These are phyloP conservation scores for Aurelia sp. DNA, from an alignment of 30 jellyfish, hydroid and myxozoan genomes.

Conservation along the genomic window DNA sequence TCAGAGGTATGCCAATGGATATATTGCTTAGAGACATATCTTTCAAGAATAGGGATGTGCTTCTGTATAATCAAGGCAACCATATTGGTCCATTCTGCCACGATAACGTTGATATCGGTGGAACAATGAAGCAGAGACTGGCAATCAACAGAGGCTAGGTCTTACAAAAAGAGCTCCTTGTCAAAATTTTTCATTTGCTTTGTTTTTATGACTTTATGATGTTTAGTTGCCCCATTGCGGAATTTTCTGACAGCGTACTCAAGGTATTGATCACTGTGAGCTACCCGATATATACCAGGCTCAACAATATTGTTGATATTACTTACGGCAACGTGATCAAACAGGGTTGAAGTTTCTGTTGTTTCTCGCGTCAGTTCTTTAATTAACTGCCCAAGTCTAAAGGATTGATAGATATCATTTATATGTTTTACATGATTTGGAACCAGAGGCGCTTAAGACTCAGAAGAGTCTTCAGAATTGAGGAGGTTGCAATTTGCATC, in stretches of 20 bases:
- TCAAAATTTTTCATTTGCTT: conserved; percentile 1
- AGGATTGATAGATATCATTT: background rate
- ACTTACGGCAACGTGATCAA: too few relatives aligned
- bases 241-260: conserved; percentile 12
- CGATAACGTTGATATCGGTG: background rate
- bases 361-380: conserved; percentile 3
- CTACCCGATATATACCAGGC: background rate
- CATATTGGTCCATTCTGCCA: background rate
- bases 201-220: background rate
- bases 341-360: background rate
- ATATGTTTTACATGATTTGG: conserved; percentile 3
- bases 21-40: too few relatives aligned
- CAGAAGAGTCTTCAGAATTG: background rate
- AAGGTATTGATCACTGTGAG: conserved; percentile 4
- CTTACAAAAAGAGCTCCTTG: background rate
- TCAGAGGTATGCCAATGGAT: background rate
- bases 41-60: too few relatives aligned
- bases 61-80: background rate
- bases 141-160: background rate
- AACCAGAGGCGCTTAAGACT: background rate
- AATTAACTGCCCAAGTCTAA: conserved; percentile 3
- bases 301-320: background rate
- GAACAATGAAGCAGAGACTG: background rate
- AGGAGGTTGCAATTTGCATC: conserved; percentile 6
- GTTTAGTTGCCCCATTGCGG: background rate